Evolutionary conservation across 1,140 invertebrate species (phyloP).

Genomic region (Drosophila grimshawi): DNA sequence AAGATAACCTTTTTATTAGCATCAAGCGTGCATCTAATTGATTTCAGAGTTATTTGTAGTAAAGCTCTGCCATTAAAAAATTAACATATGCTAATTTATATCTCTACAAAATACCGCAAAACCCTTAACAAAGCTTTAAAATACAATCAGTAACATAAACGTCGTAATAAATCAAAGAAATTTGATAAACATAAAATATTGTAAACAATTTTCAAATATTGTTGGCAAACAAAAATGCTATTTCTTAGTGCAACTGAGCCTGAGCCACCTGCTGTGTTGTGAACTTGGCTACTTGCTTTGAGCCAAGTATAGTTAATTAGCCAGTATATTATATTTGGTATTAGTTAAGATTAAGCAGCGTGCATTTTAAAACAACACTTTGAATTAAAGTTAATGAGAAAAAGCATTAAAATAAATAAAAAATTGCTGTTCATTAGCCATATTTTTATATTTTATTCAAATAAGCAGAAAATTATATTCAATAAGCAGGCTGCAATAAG

Average conservation of each 20-base stretch:
- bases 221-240: slow-evolving; percentile 13
- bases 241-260: slow-evolving; percentile 23
- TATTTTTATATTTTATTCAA: no score
- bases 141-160: slow-evolving; percentile 30
- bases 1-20: slow-evolving; percentile 7
- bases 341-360: neutral
- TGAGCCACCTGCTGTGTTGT: slow-evolving; percentile 19
- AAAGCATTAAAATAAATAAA: neutral
- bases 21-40: neutral
- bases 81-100: slow-evolving; percentile 49
- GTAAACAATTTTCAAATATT: slow-evolving; percentile 37
- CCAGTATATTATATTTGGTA: neutral
- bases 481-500: no score
- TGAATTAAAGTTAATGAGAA: neutral
- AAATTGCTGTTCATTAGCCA: neutral
- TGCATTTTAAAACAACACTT: neutral
- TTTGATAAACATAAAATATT: slow-evolving; percentile 26
- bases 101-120: slow-evolving; percentile 11
- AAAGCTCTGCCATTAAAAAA: slow-evolving; percentile 15
- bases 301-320: no score
- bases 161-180: slow-evolving; percentile 61
- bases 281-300: slow-evolving; percentile 18
- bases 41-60: neutral
- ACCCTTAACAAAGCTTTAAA: slow-evolving; percentile 9
- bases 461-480: no score